phyloP scores from a whole-genome alignment of 2,888 invertebrate genomes.

The Epistrophella euchroma region DNA sequence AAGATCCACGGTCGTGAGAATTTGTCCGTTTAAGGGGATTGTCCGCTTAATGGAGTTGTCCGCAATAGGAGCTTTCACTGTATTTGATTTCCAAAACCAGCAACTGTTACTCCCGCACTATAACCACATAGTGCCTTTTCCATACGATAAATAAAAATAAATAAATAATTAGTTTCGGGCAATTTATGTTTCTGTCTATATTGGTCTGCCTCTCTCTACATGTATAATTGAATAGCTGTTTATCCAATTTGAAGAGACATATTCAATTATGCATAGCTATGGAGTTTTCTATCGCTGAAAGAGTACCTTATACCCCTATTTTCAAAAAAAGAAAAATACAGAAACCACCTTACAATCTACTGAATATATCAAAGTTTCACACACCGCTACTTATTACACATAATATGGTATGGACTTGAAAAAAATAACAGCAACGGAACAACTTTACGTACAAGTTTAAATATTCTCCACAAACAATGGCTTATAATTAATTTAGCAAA shows the following conservation, averaged over 20 bases:
- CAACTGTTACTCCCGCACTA: no score
- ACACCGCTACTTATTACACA: background rate
- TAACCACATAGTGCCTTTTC: background rate
- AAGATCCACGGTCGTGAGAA: no score
- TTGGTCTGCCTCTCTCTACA: background rate
- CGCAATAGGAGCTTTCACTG: no score
- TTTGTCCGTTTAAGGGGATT: no score
- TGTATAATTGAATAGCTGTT: background rate
- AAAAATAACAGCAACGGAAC: background rate
- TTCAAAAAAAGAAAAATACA: background rate
- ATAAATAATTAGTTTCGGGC: background rate
- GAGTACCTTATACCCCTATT: no score
- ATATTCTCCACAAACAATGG: conserved; percentile 50
- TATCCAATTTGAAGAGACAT: background rate
- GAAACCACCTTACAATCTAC: background rate
- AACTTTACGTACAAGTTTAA: conserved; percentile 18
- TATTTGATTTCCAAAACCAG: background rate
- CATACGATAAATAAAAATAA: background rate
- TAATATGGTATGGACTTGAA: background rate
- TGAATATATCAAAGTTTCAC: conserved; percentile 8
- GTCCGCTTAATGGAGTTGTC: no score
- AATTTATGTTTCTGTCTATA: background rate
- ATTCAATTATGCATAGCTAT: background rate
- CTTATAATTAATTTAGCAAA: conserved; percentile 62
- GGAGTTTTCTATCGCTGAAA: background rate